Base-by-base conservation (phyloP, 2,888 invertebrate species). In the Sipha maydis region DNA sequence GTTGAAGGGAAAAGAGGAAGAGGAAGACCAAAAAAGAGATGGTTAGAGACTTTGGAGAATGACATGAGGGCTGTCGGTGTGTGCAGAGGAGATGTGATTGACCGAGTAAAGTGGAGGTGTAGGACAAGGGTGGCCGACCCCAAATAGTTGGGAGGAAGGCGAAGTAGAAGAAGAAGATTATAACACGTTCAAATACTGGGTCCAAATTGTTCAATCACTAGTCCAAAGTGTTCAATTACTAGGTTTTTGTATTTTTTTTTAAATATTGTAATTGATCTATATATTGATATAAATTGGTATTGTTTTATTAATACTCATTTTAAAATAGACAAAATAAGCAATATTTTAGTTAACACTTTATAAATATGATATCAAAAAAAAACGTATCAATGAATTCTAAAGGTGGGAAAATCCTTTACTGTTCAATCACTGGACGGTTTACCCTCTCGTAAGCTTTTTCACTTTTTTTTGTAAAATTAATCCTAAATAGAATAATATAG, bases 181-280 rank as follows among this genome's bases (percentile, higher is more conserved):
- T n/a, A n/a, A n/a, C n/a, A n/a, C n/a, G n/a, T 77, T 77, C 77
- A 79, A 34, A 79, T 56, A 79, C 48, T 79, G 79, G 79, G 79
- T 19, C 34, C 56, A 17, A n/a, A 34, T 21, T 79, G 79, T 77
- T 77, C 48, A 54, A 28, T 28, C 1, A 77, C 38, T 54, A 54
- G 54, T 19, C 0, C 19, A 1, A 0, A 17, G 38, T 77, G 28
- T 79, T 79, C 79, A 79, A 79, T 79, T 34, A 79, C 56, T 61
- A 79, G 61, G 78, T 34, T 56, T 61, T 79, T 7, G 25, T 61
- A 21, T 54, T 79, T 34, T 79, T 79, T 61, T 28, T 28, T 9
- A 61, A 34, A 19, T 25, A 56, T 61, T 21, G 5, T 21, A 34
- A 79, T 54, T 79, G 14, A 79, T 56, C 8, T 79, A 25, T 9